Conservation (phyloP, 2,113 vertebrate genomes). For the Polypterus senegalus region DNA sequence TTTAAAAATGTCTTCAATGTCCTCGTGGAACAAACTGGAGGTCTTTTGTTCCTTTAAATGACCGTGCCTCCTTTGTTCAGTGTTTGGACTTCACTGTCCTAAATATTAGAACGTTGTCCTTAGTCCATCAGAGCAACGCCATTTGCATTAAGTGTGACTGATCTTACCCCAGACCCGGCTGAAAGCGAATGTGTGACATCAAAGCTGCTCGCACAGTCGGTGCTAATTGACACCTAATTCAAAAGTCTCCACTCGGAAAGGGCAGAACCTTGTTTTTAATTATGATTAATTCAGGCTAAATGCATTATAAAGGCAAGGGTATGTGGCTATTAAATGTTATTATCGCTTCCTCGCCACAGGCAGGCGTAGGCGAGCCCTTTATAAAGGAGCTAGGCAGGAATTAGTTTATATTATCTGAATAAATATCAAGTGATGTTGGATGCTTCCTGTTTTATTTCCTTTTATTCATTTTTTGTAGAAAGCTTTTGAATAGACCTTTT, state of each 20-base stretch:
- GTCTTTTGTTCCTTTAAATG: too few species aligned
- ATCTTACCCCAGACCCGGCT: not conserved
- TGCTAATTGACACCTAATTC: constrained; percentile 4
- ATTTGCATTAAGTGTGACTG: not conserved
- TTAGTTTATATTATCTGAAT: too few species aligned
- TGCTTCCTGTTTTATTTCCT: not conserved
- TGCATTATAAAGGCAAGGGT: not conserved
- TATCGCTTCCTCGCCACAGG: not conserved
- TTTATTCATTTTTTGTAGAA: too few species aligned
- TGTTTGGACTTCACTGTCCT: too few species aligned
- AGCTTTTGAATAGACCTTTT: not conserved
- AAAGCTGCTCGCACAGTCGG: not conserved
- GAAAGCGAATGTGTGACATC: not conserved
- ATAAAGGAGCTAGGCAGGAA: too few species aligned
- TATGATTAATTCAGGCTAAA: constrained; percentile 3
- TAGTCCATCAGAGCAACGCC: not conserved
- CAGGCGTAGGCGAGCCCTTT: not conserved
- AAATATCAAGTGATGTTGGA: not conserved
- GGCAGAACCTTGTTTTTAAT: not conserved
- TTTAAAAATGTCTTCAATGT: too few species aligned
- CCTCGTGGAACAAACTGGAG: too few species aligned
- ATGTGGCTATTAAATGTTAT: not conserved
- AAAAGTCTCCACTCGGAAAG: not conserved
- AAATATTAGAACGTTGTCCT: too few species aligned
- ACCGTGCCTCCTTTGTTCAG: too few species aligned